Conservation (phyloP, 2,113 vertebrate genomes). For the Pycnonotus jocosus region DNA sequence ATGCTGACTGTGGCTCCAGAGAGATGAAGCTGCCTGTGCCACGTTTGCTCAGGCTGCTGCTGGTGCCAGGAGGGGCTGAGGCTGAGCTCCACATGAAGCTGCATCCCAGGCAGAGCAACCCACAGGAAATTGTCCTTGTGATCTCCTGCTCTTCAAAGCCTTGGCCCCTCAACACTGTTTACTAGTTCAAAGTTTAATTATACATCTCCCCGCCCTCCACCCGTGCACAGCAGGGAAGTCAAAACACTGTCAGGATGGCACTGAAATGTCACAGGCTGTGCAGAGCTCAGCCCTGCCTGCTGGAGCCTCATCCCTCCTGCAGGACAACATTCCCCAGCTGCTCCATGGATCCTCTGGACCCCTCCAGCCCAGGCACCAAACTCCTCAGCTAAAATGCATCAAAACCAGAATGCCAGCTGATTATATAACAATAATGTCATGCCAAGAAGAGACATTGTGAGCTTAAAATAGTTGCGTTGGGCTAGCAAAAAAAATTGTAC, state of each 20-base stretch:
- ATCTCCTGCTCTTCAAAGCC: slow-evolving; percentile 65
- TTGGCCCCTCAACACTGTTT: slow-evolving; percentile 3
- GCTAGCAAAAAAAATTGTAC: background rate
- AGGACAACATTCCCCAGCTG: background rate
- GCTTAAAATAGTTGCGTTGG: background rate
- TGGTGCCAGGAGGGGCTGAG: background rate
- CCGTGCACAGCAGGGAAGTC: slow-evolving; percentile 53
- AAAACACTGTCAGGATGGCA: slow-evolving; percentile 1
- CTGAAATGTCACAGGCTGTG: background rate
- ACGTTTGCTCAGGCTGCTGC: background rate
- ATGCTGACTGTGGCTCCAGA: background rate
- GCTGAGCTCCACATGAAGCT: background rate
- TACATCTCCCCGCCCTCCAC: slow-evolving; percentile 4
- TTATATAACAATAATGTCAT: background rate
- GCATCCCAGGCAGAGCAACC: background rate
- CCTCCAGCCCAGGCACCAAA: background rate
- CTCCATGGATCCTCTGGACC: background rate
- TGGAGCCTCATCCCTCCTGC: background rate
- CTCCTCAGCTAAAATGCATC: background rate
- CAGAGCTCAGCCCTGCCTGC: background rate
- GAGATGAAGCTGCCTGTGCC: background rate
- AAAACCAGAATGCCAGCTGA: background rate
- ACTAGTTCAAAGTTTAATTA: slow-evolving; percentile 63
- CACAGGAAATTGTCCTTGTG: slow-evolving; percentile 56
- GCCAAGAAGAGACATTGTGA: background rate